phyloP scores from a whole-genome alignment of 2,797 vertebrate species.

The Pantherophis vulpinus region DNA sequence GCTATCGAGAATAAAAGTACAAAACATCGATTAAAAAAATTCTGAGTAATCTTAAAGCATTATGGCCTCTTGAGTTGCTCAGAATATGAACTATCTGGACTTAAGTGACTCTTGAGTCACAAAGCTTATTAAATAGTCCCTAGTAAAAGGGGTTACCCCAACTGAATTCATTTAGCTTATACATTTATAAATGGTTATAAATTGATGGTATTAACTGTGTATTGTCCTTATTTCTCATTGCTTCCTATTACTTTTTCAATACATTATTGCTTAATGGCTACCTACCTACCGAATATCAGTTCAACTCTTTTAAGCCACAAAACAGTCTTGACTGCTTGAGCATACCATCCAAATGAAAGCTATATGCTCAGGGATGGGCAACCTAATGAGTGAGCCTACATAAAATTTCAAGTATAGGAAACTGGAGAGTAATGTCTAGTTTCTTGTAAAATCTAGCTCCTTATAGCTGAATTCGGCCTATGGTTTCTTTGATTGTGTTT shows the following conservation, averaged over 20 bases:
- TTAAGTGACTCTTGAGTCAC: not conserved
- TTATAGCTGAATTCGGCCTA: not conserved
- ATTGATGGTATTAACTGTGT: not conserved
- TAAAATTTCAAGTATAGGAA: not conserved
- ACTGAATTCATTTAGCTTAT: not conserved
- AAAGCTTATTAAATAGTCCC: not conserved
- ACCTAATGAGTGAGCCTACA: not conserved
- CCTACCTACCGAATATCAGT: not conserved
- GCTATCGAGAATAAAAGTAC: not conserved
- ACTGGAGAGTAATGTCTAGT: not conserved
- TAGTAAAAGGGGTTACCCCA: not conserved
- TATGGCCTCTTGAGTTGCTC: not conserved
- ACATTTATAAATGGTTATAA: not conserved
- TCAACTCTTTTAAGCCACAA: not conserved
- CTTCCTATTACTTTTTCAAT: not conserved
- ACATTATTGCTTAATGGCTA: not conserved
- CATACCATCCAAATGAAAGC: not conserved
- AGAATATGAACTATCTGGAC: not conserved
- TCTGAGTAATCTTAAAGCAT: not conserved
- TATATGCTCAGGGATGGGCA: not conserved
- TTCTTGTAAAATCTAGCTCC: not conserved
- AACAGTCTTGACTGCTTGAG: not conserved
- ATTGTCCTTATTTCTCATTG: not conserved
- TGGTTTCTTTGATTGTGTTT: not conserved
- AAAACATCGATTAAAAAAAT: not conserved